A percentile compares a stretch with the other conserved stretches of the same genome.
Evolutionary conservation across 2,113 vertebrate genomes (phyloP).

Genomic region (Chaetodon auriga): DNA sequence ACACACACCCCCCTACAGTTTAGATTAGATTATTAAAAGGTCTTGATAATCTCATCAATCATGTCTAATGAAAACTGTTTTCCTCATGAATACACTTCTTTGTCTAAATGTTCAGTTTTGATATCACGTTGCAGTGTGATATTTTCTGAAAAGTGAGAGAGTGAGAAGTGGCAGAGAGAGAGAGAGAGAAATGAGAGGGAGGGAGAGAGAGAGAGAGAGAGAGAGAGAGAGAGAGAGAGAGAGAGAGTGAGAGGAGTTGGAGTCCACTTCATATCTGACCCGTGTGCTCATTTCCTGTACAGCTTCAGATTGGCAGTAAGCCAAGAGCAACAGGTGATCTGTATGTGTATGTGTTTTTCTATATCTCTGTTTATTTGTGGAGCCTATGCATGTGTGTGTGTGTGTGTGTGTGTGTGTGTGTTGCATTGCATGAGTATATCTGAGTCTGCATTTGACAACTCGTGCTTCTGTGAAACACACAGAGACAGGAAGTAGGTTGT

Average conservation of each 20-base stretch:
- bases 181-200: too few species aligned
- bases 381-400: constrained; percentile 15
- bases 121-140: constrained; percentile 1
- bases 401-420: background rate
- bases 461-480: constrained; percentile 70
- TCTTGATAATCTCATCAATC: background rate
- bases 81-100: constrained; percentile 40
- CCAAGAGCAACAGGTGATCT: constrained; percentile 97
- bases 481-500: constrained; percentile 88
- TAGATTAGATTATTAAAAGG: background rate
- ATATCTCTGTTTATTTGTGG: constrained; percentile 26
- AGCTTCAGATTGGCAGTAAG: constrained; percentile 84
- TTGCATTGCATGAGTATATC: constrained; percentile 9
- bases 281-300: constrained; percentile 90
- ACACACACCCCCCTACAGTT: constrained; percentile 11
- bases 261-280: constrained; percentile 89
- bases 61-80: constrained; percentile 15
- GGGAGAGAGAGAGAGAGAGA: too few species aligned
- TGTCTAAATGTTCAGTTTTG: constrained; percentile 2
- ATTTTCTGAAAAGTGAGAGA: constrained; percentile 49
- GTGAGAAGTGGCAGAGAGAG: constrained; percentile 41
- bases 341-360: constrained; percentile 37
- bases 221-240: constrained; percentile 38
- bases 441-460: constrained; percentile 61
- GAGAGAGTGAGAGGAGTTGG: constrained; percentile 74